phyloP scores from a whole-genome alignment of 2,888 invertebrate genomes.

The Hypercompe scribonia region DNA sequence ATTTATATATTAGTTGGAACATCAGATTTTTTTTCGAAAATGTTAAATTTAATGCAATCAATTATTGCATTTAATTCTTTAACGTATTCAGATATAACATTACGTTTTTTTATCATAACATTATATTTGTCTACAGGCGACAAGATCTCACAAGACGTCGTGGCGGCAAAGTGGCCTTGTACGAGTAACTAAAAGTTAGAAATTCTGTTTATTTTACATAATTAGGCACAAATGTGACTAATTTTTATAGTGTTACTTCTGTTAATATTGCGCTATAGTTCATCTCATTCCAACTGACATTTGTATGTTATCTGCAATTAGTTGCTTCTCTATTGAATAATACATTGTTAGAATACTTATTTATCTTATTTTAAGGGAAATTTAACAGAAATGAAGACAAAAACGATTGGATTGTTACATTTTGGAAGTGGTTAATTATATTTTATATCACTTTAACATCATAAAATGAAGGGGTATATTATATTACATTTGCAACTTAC shows the following conservation, averaged over 20 bases:
- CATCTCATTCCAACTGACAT: constrained; percentile 28
- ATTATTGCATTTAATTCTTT: not conserved
- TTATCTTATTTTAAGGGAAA: constrained; percentile 7
- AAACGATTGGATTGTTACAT: not conserved
- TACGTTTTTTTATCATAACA: not conserved
- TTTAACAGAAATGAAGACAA: not conserved
- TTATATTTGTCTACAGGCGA: not conserved
- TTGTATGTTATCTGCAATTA: constrained; percentile 40
- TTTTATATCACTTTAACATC: not conserved
- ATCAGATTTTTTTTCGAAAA: not conserved
- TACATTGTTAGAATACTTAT: constrained; percentile 19
- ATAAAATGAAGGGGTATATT: not conserved
- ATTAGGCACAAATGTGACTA: constrained; percentile 12
- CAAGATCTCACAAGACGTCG: not conserved
- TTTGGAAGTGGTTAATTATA: not conserved
- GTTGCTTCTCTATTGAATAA: constrained; percentile 39
- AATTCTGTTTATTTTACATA: constrained; percentile 2
- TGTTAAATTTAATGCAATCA: not conserved
- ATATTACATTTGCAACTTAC: not conserved
- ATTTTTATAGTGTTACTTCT: constrained; percentile 6
- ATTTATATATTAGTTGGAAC: not conserved
- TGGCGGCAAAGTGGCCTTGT: not conserved
- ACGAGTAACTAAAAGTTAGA: not conserved
- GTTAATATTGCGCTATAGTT: constrained; percentile 28
- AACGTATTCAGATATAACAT: not conserved